Evolutionary conservation across 2,113 vertebrate genomes (phyloP), one percentile per base, ranked within the genome.

Genomic region (Ibidorhyncha struthersii): DNA sequence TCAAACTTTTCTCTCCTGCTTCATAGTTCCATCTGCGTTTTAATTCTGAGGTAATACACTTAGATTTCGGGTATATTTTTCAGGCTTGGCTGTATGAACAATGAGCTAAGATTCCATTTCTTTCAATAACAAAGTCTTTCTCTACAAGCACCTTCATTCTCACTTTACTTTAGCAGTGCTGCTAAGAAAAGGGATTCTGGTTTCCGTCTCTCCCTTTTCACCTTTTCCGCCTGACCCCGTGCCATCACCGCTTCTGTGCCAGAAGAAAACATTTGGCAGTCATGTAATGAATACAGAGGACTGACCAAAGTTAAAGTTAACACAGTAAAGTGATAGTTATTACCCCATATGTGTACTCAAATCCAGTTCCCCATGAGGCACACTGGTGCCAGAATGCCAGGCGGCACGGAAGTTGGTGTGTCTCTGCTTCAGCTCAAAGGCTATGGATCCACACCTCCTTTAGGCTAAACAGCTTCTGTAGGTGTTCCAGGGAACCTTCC

Each of bases 231-330:
- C 84, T 22, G 30, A 73, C 14, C 23, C 45, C 4, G 6, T 32
- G n/a, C 73, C 25, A 40, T 17, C 3, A 0, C n/a, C 38, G 7
- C 40, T 38, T 43, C 9, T 6, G 22, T 45, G 63, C 12, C 45
- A 85, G 61, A 59, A 52, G 50, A 27, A 82, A 88, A 26, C 23
- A 15, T 30, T 65, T 91, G 55, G 23, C 70, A 92, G 50, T 18
- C 74, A 19, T 10, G 40, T 20, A 52, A 7, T 4, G 19, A 77
- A 29, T 17, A 43, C 53, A 67, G 50, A 45, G 55, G 65, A 56
- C 41, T 36, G 19, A 32, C 22, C 19, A 29, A 50, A 40, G 52
- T 72, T 49, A 45, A 82, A 73, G 69, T 13, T 18, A 73, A 5
- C 69, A 10, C 5, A 7, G 30, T 38, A 22, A 38, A 56, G 52